Conservation (phyloP, 2,797 vertebrate genomes). For the Falco cherrug region DNA sequence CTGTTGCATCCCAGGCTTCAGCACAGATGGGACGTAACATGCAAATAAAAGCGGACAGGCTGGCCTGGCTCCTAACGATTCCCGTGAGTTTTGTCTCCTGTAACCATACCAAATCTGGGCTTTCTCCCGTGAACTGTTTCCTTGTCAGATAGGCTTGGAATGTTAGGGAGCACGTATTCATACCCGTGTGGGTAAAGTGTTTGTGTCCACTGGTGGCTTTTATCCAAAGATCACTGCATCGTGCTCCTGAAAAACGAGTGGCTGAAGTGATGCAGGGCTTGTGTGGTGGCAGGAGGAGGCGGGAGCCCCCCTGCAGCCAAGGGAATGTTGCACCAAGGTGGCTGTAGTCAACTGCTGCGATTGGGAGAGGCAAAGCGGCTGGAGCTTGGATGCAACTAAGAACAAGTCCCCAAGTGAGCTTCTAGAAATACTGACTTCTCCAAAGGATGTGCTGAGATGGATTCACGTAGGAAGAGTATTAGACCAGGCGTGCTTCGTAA, state of each 20-base stretch:
- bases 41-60: neutral
- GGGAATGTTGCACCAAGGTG: neutral
- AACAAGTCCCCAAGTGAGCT: neutral
- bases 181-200: neutral
- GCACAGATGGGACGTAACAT: rapidly evolving
- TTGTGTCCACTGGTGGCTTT: neutral
- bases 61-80: neutral
- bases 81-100: neutral
- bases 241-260: neutral
- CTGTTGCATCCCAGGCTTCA: neutral
- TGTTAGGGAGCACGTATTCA: neutral
- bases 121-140: neutral
- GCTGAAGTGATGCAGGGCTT: neutral
- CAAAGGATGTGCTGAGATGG: neutral
- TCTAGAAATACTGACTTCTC: neutral
- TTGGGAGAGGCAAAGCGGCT: neutral
- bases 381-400: neutral
- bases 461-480: neutral
- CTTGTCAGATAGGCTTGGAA: neutral
- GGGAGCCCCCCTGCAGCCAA: neutral
- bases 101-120: rapidly evolving
- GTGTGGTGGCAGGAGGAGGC: neutral
- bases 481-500: neutral
- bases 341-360: neutral
- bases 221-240: neutral